Conservation (phyloP, 2,797 vertebrate genomes). For the Liasis olivaceus region DNA sequence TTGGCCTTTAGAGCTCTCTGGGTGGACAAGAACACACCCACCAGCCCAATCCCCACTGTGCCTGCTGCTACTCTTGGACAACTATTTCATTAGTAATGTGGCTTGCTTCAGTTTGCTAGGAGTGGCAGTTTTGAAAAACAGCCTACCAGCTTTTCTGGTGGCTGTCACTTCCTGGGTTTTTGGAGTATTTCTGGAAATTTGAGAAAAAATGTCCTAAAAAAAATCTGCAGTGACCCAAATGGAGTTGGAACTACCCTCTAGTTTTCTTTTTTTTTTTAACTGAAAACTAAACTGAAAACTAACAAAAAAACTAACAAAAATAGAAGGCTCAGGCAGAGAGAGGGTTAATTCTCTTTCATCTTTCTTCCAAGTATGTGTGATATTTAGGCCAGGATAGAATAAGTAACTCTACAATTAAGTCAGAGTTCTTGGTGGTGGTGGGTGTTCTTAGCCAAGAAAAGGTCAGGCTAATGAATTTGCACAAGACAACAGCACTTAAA, state of each 20-base stretch:
- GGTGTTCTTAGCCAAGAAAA: neutral
- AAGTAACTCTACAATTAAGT: neutral
- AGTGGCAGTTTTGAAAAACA: neutral
- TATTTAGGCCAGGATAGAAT: neutral
- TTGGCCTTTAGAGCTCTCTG: neutral
- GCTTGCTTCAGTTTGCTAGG: neutral
- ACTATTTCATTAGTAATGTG: neutral
- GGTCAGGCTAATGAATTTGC: neutral
- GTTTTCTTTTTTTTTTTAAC: neutral
- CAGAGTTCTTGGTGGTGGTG: neutral
- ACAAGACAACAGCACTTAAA: neutral
- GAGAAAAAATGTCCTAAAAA: neutral
- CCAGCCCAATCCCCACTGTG: neutral
- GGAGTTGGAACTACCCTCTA: neutral
- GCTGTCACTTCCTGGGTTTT: neutral
- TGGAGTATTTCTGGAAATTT: neutral
- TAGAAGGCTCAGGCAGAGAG: neutral
- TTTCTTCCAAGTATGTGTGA: neutral
- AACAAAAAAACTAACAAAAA: neutral
- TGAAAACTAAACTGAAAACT: neutral
- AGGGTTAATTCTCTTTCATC: neutral
- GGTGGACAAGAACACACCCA: neutral
- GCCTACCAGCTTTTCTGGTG: neutral
- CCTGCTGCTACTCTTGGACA: neutral
- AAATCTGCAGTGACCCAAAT: neutral